Evolutionary conservation across 1,140 invertebrate species (phyloP).

Genomic region (Periplaneta americana): DNA sequence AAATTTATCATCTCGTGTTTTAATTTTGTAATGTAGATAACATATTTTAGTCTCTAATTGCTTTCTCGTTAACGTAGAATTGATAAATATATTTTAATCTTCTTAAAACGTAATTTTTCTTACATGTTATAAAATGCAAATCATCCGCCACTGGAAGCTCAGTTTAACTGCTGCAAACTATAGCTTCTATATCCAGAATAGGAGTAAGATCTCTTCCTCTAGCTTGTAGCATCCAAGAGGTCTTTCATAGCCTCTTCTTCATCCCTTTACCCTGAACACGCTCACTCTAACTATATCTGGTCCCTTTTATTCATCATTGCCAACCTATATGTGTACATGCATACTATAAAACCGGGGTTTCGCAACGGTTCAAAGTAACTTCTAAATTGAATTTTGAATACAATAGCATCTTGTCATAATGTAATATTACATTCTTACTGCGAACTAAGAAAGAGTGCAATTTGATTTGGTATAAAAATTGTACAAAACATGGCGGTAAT

Average conservation of each 20-base stretch:
- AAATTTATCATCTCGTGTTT: no score
- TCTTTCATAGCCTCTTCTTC: neutral
- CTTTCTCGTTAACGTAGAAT: no score
- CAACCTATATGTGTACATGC: neutral
- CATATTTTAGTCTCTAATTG: no score
- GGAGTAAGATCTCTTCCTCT: neutral
- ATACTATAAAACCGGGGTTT: neutral
- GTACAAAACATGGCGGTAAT: neutral
- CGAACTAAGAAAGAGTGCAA: neutral
- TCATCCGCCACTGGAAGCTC: neutral
- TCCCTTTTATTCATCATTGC: neutral
- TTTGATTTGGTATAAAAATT: neutral
- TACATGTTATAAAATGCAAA: neutral
- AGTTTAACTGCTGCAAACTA: neutral
- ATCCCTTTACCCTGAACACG: neutral
- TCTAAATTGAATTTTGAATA: neutral
- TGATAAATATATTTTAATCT: no score
- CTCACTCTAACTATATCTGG: neutral
- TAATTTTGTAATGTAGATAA: no score
- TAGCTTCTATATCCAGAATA: neutral
- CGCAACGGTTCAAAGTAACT: neutral
- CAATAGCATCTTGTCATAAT: neutral
- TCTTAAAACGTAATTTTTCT: no score
- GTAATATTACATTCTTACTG: neutral
- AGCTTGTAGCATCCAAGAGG: neutral